Evolutionary conservation across 2,888 invertebrate species (phyloP), one percentile per base, ranked within the genome.

Genomic region (Palloptera scutellata): DNA sequence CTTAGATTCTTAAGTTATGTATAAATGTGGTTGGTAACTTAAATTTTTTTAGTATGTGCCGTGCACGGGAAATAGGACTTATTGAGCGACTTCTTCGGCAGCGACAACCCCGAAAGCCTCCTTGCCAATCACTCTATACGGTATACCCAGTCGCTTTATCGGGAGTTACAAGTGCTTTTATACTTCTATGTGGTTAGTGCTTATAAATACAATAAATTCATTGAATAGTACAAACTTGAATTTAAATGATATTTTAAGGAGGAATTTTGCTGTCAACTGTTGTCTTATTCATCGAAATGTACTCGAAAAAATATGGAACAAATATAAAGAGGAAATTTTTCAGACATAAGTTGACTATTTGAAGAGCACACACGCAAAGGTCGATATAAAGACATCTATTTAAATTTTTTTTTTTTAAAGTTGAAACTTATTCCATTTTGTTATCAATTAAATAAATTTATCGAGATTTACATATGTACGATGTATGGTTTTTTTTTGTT

Each of bases 71-170:
- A 58, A 62, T 48, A 41, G 72, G 72, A 45, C 57, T 72, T 51
- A 53, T 69, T 9, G 61, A 65, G 43, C 67, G 68, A 19, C 48
- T 61, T 4, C 41, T 70, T 40, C 19, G 43, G 10, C 15, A 66
- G 19, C 67, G 55, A 51, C 64, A 62, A 43, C 48, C 67, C 11
- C 64, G 65, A 15, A 72, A 70, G 45, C 72, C 72, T 1, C 54
- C 53, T 60, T 72, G 72, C 51, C 67, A 67, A 59, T 64, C 58
- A 11, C 41, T 68, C 45, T 72, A 72, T 48, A 66, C 69, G 19
- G 72, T 72, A 30, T 72, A 64, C 53, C 72, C 72, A 13, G 69
- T 72, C 11, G 61, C 63, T 43, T 59, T 72, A 20, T 60, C 67
- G 13, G 70, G 64, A 52, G 70, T 65, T 8, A 61, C 66, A 30